Evolutionary conservation across 2,888 invertebrate genomes (phyloP), one percentile per base, ranked within the genome.

Genomic region (Eueremaeus valkanovi): DNA sequence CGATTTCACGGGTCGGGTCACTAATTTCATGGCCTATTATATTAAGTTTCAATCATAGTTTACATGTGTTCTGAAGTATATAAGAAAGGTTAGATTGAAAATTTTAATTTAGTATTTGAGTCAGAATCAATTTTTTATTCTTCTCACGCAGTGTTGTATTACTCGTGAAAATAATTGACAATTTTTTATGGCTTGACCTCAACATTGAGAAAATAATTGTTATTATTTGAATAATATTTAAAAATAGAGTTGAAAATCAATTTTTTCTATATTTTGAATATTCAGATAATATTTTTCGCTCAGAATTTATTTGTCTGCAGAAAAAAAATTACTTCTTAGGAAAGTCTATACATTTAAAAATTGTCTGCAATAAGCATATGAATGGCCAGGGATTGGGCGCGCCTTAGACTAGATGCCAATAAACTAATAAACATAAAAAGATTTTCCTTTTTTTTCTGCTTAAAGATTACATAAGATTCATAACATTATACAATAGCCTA

Each of bases 341-440:
- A 13, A 45, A 45, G 11, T 45, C 16, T n/a, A 11, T 29, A 58
- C 55, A n/a, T 21, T 51, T n/a, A 55, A 16, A 13, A 13, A 58
- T 16, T 58, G 58, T 58, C 11, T 58, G 3, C 16, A 13, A 11
- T 13, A 58, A 24, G n/a, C n/a, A n/a, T n/a, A 27, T 27, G 58
- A 58, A 27, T 29, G 58, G 29, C 58, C 29, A 58, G 13, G 29
- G 16, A 58, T 31, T 13, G 18, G 58, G 29, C 58, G 58, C 58
- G 58, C 58, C 58, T 58, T 31, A 58, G 29, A 58, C 58, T 58
- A 29, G 58, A 58, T 58, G 58, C 58, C 58, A 58, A 58, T 13
- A 58, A 58, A 29, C 58, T 58, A 58, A 58, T 58, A 29, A 58
- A 31, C 18, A 58, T 5, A 11, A 58, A 31, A 29, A 13, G 13